Conservation (phyloP, 2,113 vertebrate species). For the Coregonus clupeaformis region DNA sequence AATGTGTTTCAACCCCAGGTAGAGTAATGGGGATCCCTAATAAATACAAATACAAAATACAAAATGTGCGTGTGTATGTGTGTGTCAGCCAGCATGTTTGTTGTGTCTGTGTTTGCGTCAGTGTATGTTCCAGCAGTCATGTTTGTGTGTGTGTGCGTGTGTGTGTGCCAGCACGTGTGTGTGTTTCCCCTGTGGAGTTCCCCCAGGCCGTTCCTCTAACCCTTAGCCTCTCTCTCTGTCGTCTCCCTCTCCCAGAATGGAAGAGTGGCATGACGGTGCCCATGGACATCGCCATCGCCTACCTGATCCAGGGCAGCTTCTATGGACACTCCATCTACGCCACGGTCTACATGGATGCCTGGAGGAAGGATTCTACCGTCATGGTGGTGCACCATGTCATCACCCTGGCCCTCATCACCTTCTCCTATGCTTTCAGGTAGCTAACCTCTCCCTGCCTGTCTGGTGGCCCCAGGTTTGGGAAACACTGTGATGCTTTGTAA, state of each 20-base stretch:
- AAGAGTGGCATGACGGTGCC: slow-evolving; percentile 84
- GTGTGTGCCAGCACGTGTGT: neutral
- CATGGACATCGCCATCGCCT: slow-evolving; percentile 82
- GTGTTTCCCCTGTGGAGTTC: neutral
- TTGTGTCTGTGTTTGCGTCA: neutral
- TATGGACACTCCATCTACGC: slow-evolving; percentile 93
- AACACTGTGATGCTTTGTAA: no score
- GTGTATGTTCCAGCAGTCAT: no score
- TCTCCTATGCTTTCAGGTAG: slow-evolving; percentile 94
- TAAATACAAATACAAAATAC: no score
- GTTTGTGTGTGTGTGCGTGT: neutral
- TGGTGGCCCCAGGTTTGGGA: no score
- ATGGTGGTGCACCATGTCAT: slow-evolving; percentile 95
- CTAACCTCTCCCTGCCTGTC: no score
- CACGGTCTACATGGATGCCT: slow-evolving; percentile 92
- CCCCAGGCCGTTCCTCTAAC: neutral
- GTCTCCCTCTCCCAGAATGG: slow-evolving; percentile 76
- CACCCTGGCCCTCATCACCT: slow-evolving; percentile 83
- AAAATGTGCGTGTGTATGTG: slow-evolving; percentile 4
- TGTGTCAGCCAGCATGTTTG: neutral
- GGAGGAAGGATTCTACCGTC: slow-evolving; percentile 93
- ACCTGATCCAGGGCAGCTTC: slow-evolving; percentile 93
- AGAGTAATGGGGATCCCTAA: no score
- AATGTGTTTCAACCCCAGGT: no score
- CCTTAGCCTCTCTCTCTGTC: neutral